phyloP scores from a whole-genome alignment of 1,140 invertebrate species.

The Lucilia sericata region DNA sequence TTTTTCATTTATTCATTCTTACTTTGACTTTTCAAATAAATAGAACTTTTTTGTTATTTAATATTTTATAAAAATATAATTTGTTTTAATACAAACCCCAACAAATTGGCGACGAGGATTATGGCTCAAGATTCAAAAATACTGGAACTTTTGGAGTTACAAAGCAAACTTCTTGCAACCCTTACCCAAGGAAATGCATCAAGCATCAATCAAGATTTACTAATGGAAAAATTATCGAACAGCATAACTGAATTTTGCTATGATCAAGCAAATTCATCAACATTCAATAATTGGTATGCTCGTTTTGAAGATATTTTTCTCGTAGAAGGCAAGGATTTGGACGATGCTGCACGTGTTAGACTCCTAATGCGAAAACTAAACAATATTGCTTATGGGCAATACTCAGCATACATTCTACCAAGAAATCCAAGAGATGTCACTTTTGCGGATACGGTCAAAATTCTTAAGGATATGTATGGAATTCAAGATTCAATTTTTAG shows the following conservation, averaged over 20 bases:
- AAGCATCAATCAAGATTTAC: neutral
- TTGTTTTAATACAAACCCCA: no score
- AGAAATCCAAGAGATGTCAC: neutral
- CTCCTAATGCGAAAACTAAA: neutral
- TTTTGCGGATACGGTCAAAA: no score
- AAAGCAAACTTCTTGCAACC: no score
- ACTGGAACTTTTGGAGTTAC: no score
- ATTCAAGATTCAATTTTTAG: neutral
- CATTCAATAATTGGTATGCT: neutral
- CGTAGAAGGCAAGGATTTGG: neutral
- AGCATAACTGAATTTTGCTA: neutral
- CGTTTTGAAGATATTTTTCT: neutral
- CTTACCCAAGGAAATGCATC: no score
- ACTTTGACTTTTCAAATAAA: no score
- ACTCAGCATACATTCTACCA: neutral
- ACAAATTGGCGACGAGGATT: no score
- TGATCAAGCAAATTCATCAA: neutral
- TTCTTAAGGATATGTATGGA: neutral
- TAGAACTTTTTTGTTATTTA: no score
- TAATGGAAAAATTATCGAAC: neutral
- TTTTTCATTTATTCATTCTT: no score
- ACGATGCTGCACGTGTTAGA: neutral
- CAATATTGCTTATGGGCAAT: neutral
- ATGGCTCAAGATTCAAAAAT: no score
- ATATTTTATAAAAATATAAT: no score